phyloP scores from a whole-genome alignment of 2,888 invertebrate genomes.

The Perdita meconis region DNA sequence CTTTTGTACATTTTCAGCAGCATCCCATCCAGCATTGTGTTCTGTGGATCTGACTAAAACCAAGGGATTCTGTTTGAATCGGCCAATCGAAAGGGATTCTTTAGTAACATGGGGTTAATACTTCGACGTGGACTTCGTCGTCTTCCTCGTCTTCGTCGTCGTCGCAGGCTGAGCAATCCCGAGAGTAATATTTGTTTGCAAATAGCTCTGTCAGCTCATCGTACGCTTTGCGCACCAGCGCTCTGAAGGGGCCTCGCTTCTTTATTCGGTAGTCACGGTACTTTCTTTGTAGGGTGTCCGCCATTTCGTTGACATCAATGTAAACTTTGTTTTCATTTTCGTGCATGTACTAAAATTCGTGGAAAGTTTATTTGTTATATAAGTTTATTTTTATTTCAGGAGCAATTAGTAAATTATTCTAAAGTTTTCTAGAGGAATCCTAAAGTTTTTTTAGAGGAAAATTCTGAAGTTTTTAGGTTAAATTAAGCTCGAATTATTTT shows the following conservation, averaged over 20 bases:
- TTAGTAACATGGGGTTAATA: slow-evolving; percentile 33
- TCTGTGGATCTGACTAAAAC: slow-evolving; percentile 75
- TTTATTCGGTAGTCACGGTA: slow-evolving; percentile 92
- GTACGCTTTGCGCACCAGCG: slow-evolving; percentile 89
- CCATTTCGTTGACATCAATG: slow-evolving; percentile 93
- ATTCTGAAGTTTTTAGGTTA: no score
- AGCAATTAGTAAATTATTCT: no score
- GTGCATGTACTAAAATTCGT: slow-evolving; percentile 88
- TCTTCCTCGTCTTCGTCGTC: slow-evolving; percentile 83
- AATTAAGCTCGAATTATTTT: no score
- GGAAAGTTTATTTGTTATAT: slow-evolving; percentile 13
- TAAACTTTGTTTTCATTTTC: slow-evolving; percentile 92
- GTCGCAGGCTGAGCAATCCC: slow-evolving; percentile 85
- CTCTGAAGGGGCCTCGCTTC: slow-evolving; percentile 92
- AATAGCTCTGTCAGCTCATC: slow-evolving; percentile 87
- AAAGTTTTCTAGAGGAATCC: no score
- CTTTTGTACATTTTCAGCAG: slow-evolving; percentile 85
- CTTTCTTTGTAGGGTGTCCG: slow-evolving; percentile 90
- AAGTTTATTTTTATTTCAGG: no score
- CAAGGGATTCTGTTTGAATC: slow-evolving; percentile 30
- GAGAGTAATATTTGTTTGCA: slow-evolving; percentile 80
- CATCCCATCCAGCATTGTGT: slow-evolving; percentile 82
- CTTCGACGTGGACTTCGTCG: slow-evolving; percentile 82
- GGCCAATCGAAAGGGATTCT: slow-evolving; percentile 20
- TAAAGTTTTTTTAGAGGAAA: no score